Conservation (phyloP, 2,888 invertebrate species). For the Cartodere bifasciata region DNA sequence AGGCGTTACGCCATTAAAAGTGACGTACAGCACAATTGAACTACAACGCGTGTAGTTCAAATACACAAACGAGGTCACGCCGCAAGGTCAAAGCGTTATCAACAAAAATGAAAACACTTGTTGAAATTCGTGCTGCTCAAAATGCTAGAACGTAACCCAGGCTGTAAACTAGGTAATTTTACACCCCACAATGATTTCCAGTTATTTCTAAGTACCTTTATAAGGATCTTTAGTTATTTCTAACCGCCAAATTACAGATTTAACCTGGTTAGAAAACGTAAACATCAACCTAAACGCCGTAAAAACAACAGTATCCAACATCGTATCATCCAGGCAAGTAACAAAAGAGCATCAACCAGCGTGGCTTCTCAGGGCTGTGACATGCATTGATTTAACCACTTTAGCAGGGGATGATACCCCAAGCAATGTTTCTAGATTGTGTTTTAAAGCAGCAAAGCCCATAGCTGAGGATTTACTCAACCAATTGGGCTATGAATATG, state of each 20-base stretch:
- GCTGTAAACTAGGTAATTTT: too few species aligned
- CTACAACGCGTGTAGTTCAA: too few species aligned
- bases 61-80: too few species aligned
- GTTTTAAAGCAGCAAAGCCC: constrained; percentile 51
- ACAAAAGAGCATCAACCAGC: constrained; percentile 44
- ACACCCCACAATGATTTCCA: too few species aligned
- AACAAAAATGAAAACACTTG: too few species aligned
- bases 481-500: constrained; percentile 29
- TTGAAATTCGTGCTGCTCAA: too few species aligned
- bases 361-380: constrained; percentile 72
- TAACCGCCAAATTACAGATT: too few species aligned
- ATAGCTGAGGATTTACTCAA: constrained; percentile 22
- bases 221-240: constrained; percentile 7
- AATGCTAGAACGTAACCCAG: too few species aligned
- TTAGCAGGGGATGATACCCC: constrained; percentile 70
- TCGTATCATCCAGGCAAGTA: constrained; percentile 34
- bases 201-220: constrained; percentile 5
- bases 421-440: constrained; percentile 68
- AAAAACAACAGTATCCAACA: constrained; percentile 39
- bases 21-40: too few species aligned
- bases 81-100: too few species aligned
- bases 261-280: constrained; percentile 38
- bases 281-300: constrained; percentile 45
- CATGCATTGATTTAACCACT: constrained; percentile 87
- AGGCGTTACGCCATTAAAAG: too few species aligned